A percentile compares a stretch with the other conserved stretches of the same genome.
Conservation (phyloP, 2,888 invertebrate genomes). For the Rhagonycha lutea region DNA sequence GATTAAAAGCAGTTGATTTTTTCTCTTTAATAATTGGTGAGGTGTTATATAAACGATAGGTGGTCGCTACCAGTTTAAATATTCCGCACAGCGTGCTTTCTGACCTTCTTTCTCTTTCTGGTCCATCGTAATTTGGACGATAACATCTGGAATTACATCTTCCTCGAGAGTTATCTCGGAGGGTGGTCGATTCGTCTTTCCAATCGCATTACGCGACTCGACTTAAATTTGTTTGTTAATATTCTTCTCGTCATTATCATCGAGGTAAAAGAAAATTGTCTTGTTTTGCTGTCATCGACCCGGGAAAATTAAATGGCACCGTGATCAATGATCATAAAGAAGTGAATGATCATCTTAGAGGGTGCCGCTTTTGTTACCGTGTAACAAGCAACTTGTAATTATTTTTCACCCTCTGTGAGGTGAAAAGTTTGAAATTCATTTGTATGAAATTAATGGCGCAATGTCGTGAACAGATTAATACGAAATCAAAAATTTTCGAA, state of each 20-base stretch:
- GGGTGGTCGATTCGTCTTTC: conserved; percentile 12
- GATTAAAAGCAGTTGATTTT: background rate
- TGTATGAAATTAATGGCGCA: conserved; percentile 1
- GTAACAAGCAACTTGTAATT: conserved; percentile 7
- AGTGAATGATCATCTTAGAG: conserved; percentile 4
- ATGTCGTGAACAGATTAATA: conserved; percentile 15
- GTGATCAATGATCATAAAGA: conserved; percentile 7
- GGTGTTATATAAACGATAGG: conserved; percentile 16
- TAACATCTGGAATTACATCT: conserved; percentile 11
- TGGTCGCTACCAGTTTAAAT: conserved; percentile 19
- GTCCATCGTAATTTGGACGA: background rate
- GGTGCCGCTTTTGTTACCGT: background rate
- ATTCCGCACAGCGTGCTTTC: conserved; percentile 15
- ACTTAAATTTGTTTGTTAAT: conserved; percentile 11
- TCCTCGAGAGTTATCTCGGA: conserved; percentile 2
- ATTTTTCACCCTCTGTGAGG: background rate
- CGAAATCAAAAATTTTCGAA: conserved; percentile 4
- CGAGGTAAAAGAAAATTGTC: background rate
- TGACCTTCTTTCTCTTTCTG: conserved; percentile 1
- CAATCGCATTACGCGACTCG: background rate
- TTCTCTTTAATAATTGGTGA: conserved; percentile 7
- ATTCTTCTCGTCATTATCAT: conserved; percentile 3
- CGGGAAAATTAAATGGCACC: conserved; percentile 8
- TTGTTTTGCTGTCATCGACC: conserved; percentile 7
- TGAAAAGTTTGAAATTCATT: conserved; percentile 4